A percentile compares a stretch with the other conserved stretches of the same genome.
These are phyloP conservation scores for Myotis pilosus DNA, from an alignment of 2,797 vertebrate species.

Conservation along the genomic window DNA sequence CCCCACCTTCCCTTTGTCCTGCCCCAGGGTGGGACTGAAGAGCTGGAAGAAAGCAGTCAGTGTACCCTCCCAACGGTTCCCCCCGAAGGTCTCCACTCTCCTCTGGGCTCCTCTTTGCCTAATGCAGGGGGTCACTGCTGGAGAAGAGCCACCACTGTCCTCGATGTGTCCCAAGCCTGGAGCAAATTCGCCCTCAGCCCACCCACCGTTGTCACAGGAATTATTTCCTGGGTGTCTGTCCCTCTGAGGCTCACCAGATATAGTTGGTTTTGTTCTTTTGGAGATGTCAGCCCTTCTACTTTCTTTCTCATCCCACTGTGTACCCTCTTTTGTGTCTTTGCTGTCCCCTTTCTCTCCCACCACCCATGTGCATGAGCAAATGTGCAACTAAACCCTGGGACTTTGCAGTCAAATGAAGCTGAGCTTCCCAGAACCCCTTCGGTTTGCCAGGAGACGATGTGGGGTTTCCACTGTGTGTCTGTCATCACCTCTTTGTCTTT, in stretches of 20 bases:
- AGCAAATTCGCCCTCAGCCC: constrained; percentile 43
- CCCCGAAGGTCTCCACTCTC: constrained; percentile 73
- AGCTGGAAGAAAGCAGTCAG: constrained; percentile 80
- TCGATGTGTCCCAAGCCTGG: constrained; percentile 58
- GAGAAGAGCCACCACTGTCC: constrained; percentile 71
- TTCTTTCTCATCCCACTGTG: constrained; percentile 22
- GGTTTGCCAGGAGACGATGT: constrained; percentile 47
- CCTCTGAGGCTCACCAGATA: constrained; percentile 27
- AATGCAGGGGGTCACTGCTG: constrained; percentile 61
- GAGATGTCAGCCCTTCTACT: background rate
- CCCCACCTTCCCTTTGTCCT: constrained; percentile 48
- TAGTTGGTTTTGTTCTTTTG: constrained; percentile 30
- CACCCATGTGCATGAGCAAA: constrained; percentile 59
- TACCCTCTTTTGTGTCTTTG: constrained; percentile 35
- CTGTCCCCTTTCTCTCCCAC: background rate
- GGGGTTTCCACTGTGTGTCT: constrained; percentile 68
- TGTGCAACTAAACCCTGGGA: constrained; percentile 26
- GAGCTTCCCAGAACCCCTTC: constrained; percentile 48
- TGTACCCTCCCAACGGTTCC: constrained; percentile 58
- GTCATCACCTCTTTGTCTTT: constrained; percentile 59
- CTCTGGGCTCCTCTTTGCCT: constrained; percentile 71
- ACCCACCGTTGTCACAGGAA: background rate
- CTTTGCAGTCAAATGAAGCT: constrained; percentile 44
- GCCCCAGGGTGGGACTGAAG: constrained; percentile 80
- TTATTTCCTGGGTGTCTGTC: constrained; percentile 27